phyloP scores from a whole-genome alignment of 2,888 invertebrate genomes.

The Pristionchus japonicus region DNA sequence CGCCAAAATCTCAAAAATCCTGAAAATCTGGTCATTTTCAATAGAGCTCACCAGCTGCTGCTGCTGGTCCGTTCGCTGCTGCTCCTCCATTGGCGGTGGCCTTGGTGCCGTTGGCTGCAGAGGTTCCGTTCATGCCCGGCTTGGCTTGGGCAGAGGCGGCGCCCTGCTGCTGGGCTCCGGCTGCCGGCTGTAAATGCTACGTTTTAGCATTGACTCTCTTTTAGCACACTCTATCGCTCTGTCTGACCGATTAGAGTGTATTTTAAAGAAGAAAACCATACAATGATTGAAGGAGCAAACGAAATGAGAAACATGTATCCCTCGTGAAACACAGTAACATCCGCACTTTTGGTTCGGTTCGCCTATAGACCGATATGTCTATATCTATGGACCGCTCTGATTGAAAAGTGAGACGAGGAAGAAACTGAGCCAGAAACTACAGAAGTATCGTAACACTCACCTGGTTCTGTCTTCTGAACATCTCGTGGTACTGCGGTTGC shows the following conservation, averaged over 20 bases:
- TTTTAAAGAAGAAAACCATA: too few species aligned
- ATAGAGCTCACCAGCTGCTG: slow-evolving; percentile 49
- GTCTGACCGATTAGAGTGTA: too few species aligned
- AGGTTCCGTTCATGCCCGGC: slow-evolving; percentile 51
- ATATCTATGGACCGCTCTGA: too few species aligned
- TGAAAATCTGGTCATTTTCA: slow-evolving; percentile 1
- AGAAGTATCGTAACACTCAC: not conserved
- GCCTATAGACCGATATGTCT: too few species aligned
- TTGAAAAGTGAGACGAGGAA: too few species aligned
- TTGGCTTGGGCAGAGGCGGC: slow-evolving; percentile 50
- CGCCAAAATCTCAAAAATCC: not conserved
- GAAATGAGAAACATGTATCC: too few species aligned
- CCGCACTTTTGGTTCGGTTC: too few species aligned
- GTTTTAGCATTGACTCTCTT: too few species aligned
- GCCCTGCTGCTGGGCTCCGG: slow-evolving; percentile 50
- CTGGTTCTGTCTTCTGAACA: slow-evolving; percentile 37
- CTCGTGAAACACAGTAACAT: too few species aligned
- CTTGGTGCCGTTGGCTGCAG: slow-evolving; percentile 21
- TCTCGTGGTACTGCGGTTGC: slow-evolving; percentile 41
- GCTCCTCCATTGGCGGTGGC: not conserved
- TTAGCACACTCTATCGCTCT: too few species aligned
- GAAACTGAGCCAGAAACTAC: too few species aligned
- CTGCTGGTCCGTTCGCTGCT: slow-evolving; percentile 50
- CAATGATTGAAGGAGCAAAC: too few species aligned
- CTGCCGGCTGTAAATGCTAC: slow-evolving; percentile 49